Evolutionary conservation across 2,888 invertebrate genomes (phyloP).

Genomic region (Morinoia aosen): DNA sequence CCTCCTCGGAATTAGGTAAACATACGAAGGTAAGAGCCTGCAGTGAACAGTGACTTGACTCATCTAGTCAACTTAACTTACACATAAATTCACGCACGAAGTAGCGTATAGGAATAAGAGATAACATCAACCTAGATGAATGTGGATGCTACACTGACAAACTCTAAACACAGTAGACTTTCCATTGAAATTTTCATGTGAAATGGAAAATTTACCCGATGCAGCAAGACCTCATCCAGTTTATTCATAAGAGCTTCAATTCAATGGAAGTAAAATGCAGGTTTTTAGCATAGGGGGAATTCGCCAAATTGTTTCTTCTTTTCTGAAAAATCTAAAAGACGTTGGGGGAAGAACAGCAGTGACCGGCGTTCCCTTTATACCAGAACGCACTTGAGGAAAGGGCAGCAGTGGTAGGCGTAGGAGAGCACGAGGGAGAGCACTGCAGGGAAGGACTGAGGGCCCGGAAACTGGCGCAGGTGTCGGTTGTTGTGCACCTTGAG

Average conservation of each 20-base stretch:
- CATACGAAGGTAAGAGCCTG: not conserved
- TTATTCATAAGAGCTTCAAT: not conserved
- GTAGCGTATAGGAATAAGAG: not conserved
- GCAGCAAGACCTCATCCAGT: not conserved
- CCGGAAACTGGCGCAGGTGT: slow-evolving; percentile 86
- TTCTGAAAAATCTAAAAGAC: not conserved
- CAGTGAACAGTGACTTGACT: not conserved
- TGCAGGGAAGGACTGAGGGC: slow-evolving; percentile 87
- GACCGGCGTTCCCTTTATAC: not conserved
- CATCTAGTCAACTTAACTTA: not conserved
- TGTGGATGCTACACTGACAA: not conserved
- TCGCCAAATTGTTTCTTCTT: not conserved
- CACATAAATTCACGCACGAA: not conserved
- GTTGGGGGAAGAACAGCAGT: not conserved
- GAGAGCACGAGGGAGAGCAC: slow-evolving; percentile 88
- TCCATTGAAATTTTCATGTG: not conserved
- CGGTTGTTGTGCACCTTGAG: slow-evolving; percentile 95
- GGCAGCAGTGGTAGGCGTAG: slow-evolving; percentile 97
- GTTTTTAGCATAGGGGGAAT: not conserved
- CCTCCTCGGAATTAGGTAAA: not conserved
- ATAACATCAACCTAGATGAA: not conserved
- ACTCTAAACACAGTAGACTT: not conserved
- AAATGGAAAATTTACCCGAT: not conserved
- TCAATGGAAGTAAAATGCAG: not conserved
- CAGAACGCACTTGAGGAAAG: slow-evolving; percentile 76